Conservation (phyloP, 1,140 invertebrate species). For the Sycobia sp. region DNA sequence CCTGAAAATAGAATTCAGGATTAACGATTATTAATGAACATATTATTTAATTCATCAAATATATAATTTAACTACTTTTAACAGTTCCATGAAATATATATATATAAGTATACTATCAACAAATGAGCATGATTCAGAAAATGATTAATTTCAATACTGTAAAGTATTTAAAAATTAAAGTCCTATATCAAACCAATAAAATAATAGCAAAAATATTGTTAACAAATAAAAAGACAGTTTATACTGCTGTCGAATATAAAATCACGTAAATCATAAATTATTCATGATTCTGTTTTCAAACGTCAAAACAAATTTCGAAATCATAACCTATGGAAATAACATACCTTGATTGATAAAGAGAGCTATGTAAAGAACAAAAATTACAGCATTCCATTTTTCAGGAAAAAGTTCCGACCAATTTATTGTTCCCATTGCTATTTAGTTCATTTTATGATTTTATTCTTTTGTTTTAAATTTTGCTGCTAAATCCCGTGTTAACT, state of each 20-base stretch:
- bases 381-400: conserved; percentile 74
- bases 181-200: too few relatives aligned
- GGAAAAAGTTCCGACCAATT: conserved; percentile 79
- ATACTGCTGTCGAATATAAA: too few relatives aligned
- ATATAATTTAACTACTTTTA: neutral
- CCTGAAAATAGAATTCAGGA: conserved; percentile 67
- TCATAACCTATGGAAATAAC: conserved; percentile 7
- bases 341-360: conserved; percentile 83
- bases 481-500: too few relatives aligned
- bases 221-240: too few relatives aligned
- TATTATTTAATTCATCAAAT: conserved; percentile 1
- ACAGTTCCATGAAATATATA: neutral
- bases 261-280: too few relatives aligned
- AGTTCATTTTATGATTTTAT: too few relatives aligned
- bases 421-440: conserved; percentile 50
- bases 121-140: too few relatives aligned
- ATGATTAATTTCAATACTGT: neutral
- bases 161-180: conserved; percentile 4
- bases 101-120: too few relatives aligned
- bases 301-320: too few relatives aligned
- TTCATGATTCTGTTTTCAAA: conserved; percentile 2
- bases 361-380: conserved; percentile 83
- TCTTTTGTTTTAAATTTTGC: too few relatives aligned
- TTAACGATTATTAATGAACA: too few relatives aligned
- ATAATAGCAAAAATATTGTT: too few relatives aligned